phyloP scores from a whole-genome alignment of 2,888 invertebrate genomes.

The Eubasilissa splendida region DNA sequence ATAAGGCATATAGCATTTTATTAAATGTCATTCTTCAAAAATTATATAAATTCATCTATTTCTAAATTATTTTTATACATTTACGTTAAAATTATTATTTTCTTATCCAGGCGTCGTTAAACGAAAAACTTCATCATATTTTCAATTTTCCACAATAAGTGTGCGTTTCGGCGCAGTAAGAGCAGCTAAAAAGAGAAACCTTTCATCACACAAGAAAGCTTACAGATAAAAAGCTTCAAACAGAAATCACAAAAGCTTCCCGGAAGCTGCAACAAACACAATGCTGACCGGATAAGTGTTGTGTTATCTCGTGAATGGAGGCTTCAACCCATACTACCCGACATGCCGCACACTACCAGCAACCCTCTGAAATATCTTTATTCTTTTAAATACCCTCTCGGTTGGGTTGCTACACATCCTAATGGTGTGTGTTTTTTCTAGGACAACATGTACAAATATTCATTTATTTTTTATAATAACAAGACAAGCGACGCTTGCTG shows the following conservation, averaged over 20 bases:
- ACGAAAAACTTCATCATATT: neutral
- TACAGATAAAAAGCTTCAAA: slow-evolving; percentile 38
- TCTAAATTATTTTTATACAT: no score
- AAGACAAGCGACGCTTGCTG: no score
- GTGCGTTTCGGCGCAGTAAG: neutral
- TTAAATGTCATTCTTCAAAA: no score
- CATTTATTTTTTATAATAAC: no score
- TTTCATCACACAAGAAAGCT: slow-evolving; percentile 30
- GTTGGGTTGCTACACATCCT: neutral
- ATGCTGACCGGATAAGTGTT: slow-evolving; percentile 43
- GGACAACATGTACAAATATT: no score
- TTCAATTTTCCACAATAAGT: neutral
- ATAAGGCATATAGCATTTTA: no score
- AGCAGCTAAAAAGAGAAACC: slow-evolving; percentile 26
- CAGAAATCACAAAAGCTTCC: slow-evolving; percentile 38
- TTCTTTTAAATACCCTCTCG: slow-evolving; percentile 11
- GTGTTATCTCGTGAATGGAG: slow-evolving; percentile 36
- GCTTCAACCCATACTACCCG: slow-evolving; percentile 12
- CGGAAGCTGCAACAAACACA: slow-evolving; percentile 42
- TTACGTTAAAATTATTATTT: no score
- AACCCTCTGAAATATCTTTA: slow-evolving; percentile 21
- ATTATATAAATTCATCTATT: no score
- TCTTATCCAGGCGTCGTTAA: no score
- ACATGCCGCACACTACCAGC: neutral
- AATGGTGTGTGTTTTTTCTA: neutral